Evolutionary conservation across 2,113 vertebrate species (phyloP), one percentile per base, ranked within the genome.

Genomic region (Diglossa brunneiventris): DNA sequence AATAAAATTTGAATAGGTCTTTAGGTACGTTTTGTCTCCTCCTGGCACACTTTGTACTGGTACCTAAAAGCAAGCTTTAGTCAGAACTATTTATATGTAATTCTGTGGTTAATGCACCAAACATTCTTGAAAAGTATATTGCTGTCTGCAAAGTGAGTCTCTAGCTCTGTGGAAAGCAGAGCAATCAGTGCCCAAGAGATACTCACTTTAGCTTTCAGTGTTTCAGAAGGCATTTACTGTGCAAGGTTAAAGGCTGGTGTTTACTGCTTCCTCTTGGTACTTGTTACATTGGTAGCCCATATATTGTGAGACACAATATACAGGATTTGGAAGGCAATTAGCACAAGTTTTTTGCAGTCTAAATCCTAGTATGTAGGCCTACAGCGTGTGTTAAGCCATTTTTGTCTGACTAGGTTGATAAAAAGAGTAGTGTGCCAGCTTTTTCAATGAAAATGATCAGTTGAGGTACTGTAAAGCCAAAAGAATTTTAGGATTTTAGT

Each of bases 61-160:
- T 88, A 72, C 83, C 69, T 87, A 90, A 83, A 88, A 87, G 83
- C 68, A 86, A 88, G 79, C 20, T 92, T 82, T 87, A 96, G 83
- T 89, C 58, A 87, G 93, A 92, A 79, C 76, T 94, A 90, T 96
- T 94, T 95, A 82, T 87, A 87, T 58, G 53, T 62, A 92, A 91
- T 95, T 87, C 81, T 50, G 56, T 87, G 83, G 77, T 84, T 95
- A 94, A 92, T 84, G 91, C 93, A 87, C 47, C 69, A 95, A 89
- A 95, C 58, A 68, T 84, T 92, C 77, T 91, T 92, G 80, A 87
- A 87, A 91, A 94, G 83, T 75, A 0, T 92, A 52, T 82, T 94
- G 42, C 89, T 94, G 77, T 84, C 81, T 95, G 56, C n/a, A 85
- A 53, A 87, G 76, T 74, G 66, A 73, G 46, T 89, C 86, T 82